These are phyloP conservation scores for Periparus ater DNA, from an alignment of 2,797 vertebrate species.

Conservation along the genomic window DNA sequence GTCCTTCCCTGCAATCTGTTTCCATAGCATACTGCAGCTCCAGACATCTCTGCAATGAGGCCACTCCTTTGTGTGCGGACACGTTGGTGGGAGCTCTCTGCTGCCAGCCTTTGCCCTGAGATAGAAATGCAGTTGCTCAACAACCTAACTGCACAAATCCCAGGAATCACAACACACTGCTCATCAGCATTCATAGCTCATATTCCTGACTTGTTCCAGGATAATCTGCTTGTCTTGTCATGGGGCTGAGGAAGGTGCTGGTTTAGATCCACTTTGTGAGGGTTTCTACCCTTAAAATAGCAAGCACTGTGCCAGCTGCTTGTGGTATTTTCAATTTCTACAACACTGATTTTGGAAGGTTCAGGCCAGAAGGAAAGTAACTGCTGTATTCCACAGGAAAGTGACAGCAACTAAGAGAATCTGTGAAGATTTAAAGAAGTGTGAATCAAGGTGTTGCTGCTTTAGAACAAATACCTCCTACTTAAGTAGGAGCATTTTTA, in stretches of 20 bases:
- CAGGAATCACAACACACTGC: not conserved
- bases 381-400: not conserved
- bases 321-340: not conserved
- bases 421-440: not conserved
- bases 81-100: not conserved
- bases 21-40: not conserved
- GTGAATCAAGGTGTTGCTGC: not conserved
- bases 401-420: not conserved
- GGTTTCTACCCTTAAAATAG: not conserved
- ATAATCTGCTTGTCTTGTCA: not conserved
- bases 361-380: not conserved
- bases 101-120: not conserved
- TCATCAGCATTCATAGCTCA: not conserved
- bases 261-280: not conserved
- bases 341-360: not conserved
- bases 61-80: not conserved
- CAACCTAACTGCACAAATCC: not conserved
- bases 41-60: not conserved
- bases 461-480: not conserved
- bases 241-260: not conserved
- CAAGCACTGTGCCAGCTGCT: not conserved
- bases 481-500: not conserved
- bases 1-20: not conserved
- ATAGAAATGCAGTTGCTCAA: not conserved
- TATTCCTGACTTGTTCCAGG: not conserved